A percentile compares a stretch with the other conserved stretches of the same genome.
Conservation (phyloP, 2,888 invertebrate genomes). For the Villa cingulata region DNA sequence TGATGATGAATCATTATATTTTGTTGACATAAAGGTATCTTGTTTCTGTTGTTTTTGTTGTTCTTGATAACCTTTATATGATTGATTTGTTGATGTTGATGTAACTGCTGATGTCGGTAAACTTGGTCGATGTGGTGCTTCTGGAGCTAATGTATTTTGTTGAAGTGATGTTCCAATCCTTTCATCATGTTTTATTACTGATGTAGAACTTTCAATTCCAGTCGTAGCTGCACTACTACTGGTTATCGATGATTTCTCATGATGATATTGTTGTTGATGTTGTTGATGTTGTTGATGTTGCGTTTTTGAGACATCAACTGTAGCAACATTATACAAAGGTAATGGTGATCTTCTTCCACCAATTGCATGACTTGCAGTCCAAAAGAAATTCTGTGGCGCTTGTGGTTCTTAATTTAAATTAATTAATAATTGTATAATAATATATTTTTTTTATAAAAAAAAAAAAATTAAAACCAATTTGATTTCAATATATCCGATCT, state of each 20-base stretch:
- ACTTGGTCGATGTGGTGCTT: conserved; percentile 40
- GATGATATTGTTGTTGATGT: conserved; percentile 28
- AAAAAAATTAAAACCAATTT: too few relatives aligned
- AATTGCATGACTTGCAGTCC: conserved; percentile 64
- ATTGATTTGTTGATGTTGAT: conserved; percentile 13
- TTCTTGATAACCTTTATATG: neutral
- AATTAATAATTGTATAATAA: too few relatives aligned
- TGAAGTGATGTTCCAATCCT: conserved; percentile 39
- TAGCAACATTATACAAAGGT: conserved; percentile 27
- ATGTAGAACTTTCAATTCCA: too few relatives aligned
- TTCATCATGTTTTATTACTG: conserved; percentile 20
- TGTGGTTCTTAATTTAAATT: conserved; percentile 24
- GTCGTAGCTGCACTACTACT: too few relatives aligned
- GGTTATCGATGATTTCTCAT: too few relatives aligned
- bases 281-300: too few relatives aligned
- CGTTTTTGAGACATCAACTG: too few relatives aligned
- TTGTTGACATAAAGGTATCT: neutral
- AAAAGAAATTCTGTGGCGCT: conserved; percentile 45
- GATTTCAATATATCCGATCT: too few relatives aligned
- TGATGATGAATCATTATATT: neutral
- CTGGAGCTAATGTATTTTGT: conserved; percentile 43
- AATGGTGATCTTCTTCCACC: conserved; percentile 48
- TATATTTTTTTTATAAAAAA: too few relatives aligned
- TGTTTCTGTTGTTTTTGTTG: neutral
- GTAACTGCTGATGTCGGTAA: conserved; percentile 30